phyloP scores from a whole-genome alignment of 2,113 vertebrate genomes.

The Eudyptes chrysolophus region DNA sequence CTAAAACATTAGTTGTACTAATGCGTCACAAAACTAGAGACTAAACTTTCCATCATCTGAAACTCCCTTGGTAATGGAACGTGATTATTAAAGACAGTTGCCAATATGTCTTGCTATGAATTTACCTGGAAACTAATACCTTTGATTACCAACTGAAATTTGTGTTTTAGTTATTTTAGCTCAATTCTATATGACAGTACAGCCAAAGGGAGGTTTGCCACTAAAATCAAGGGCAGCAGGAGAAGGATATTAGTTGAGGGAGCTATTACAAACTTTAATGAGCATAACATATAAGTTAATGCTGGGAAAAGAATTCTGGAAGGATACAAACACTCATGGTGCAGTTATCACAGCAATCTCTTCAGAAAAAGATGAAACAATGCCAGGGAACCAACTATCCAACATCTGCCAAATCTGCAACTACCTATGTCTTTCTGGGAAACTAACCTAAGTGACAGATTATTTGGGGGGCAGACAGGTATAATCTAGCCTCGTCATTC shows the following conservation, averaged over 20 bases:
- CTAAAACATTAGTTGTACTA: constrained; percentile 58
- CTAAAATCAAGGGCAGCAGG: not conserved
- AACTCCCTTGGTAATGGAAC: constrained; percentile 40
- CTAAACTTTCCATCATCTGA: constrained; percentile 65
- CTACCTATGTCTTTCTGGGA: not conserved
- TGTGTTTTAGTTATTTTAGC: not conserved
- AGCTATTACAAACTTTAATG: not conserved
- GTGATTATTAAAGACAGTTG: constrained; percentile 60
- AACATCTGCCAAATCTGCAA: not conserved
- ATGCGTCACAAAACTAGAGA: constrained; percentile 64
- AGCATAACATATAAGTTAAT: not conserved
- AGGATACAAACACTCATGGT: not conserved
- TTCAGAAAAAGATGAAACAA: not conserved
- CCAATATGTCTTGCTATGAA: constrained; percentile 44
- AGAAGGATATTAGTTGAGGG: not conserved
- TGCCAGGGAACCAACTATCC: not conserved
- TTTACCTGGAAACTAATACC: constrained; percentile 36
- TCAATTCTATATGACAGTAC: not conserved
- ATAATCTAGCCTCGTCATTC: not conserved
- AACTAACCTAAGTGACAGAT: not conserved
- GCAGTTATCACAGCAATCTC: not conserved
- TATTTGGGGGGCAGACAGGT: fast-evolving
- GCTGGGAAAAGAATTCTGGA: not conserved
- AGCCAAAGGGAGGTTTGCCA: not conserved
- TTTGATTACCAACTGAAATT: constrained; percentile 52